A percentile compares a stretch with the other conserved stretches of the same genome.
These are phyloP conservation scores for Paralinhomoeus sp. DNA, from an alignment of 2,888 invertebrate species.

Conservation along the genomic window DNA sequence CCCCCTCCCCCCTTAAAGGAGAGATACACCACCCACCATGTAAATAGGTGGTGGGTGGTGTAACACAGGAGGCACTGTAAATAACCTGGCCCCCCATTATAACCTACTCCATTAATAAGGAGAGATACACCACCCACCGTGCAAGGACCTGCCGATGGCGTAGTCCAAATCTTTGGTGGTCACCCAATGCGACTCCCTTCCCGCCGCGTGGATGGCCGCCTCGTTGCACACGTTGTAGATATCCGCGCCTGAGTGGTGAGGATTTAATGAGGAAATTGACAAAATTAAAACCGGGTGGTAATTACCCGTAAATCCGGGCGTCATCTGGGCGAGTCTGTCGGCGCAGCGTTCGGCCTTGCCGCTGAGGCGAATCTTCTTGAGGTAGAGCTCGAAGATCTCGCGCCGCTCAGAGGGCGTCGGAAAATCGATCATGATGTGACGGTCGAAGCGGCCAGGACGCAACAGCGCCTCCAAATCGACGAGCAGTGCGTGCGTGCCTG, in stretches of 20 bases:
- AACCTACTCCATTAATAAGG: too few relatives aligned
- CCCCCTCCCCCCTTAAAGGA: too few relatives aligned
- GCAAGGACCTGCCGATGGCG: slow-evolving; percentile 83
- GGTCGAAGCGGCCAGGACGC: slow-evolving; percentile 83
- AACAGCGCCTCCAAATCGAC: slow-evolving; percentile 61
- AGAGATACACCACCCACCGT: too few relatives aligned
- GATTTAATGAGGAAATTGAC: neutral
- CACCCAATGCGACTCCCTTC: slow-evolving; percentile 37
- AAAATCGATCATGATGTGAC: slow-evolving; percentile 82
- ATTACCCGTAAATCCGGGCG: slow-evolving; percentile 74
- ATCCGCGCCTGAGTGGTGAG: slow-evolving; percentile 48
- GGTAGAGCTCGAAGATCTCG: slow-evolving; percentile 77
- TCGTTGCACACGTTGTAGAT: slow-evolving; percentile 96
- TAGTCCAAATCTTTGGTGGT: slow-evolving; percentile 57
- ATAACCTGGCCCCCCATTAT: too few relatives aligned
- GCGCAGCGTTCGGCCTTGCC: too few relatives aligned
- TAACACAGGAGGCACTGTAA: too few relatives aligned
- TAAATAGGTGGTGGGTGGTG: too few relatives aligned
- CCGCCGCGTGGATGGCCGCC: slow-evolving; percentile 79
- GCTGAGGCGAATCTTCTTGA: slow-evolving; percentile 54
- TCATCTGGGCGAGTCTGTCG: slow-evolving; percentile 52
- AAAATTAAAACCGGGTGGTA: too few relatives aligned
- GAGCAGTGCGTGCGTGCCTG: too few relatives aligned
- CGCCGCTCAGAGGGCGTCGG: slow-evolving; percentile 66
- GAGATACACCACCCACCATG: too few relatives aligned